Evolutionary conservation across 2,797 vertebrate genomes (phyloP).

Genomic region (Orientallactaga sibirica): DNA sequence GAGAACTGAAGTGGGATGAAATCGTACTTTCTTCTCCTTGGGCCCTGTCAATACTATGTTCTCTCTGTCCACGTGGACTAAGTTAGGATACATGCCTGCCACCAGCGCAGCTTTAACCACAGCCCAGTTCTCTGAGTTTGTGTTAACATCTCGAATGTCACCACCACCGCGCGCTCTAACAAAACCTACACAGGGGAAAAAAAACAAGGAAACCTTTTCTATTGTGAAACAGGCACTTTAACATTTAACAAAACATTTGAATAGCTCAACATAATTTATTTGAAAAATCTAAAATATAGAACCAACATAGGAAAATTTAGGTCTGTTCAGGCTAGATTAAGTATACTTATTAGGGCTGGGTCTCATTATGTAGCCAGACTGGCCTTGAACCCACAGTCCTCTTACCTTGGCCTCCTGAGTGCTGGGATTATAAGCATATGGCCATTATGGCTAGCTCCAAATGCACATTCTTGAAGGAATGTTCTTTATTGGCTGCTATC

Average conservation of each 20-base stretch:
- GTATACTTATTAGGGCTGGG: neutral
- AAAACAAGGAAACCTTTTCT: slow-evolving; percentile 28
- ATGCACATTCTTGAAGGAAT: neutral
- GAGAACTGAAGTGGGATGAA: slow-evolving; percentile 95
- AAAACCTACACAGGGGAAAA: slow-evolving; percentile 91
- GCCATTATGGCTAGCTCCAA: neutral
- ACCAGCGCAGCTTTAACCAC: slow-evolving; percentile 97
- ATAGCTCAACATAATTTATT: slow-evolving; percentile 28
- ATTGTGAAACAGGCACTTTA: slow-evolving; percentile 23
- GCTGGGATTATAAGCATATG: neutral
- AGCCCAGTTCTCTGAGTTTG: slow-evolving; percentile 98
- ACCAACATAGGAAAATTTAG: slow-evolving; percentile 8
- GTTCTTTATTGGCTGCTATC: slow-evolving; percentile 12
- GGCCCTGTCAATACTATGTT: slow-evolving; percentile 88
- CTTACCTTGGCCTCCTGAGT: neutral
- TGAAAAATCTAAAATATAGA: slow-evolving; percentile 49
- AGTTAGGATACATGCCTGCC: slow-evolving; percentile 96
- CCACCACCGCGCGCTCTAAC: slow-evolving; percentile 93
- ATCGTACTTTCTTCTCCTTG: slow-evolving; percentile 94
- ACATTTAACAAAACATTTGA: neutral
- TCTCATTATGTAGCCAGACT: neutral
- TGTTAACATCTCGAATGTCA: slow-evolving; percentile 95
- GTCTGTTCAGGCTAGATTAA: slow-evolving; percentile 9
- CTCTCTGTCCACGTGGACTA: slow-evolving; percentile 92
- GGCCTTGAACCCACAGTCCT: neutral